These are phyloP conservation scores for Myioborus miniatus DNA, from an alignment of 2,797 vertebrate genomes.

Conservation along the genomic window DNA sequence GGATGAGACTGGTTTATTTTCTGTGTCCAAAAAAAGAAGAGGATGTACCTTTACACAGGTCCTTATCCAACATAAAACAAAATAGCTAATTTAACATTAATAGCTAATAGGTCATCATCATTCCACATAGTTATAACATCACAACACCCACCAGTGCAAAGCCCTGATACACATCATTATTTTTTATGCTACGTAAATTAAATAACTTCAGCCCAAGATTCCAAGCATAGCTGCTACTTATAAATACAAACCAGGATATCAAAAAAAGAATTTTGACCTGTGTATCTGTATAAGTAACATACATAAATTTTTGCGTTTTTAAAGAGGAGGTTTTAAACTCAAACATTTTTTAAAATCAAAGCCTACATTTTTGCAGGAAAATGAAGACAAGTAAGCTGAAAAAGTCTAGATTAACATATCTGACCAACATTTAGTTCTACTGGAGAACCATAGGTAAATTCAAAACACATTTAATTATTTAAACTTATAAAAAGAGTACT, in stretches of 20 bases:
- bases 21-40: constrained; percentile 66
- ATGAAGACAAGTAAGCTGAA: neutral
- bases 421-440: neutral
- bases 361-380: neutral
- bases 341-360: neutral
- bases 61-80: neutral
- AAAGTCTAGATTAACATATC: neutral
- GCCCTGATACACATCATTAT: neutral
- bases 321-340: neutral
- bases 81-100: neutral
- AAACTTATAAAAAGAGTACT: neutral
- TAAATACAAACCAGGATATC: neutral
- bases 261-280: neutral
- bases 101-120: neutral
- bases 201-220: neutral
- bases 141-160: neutral
- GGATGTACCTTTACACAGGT: neutral
- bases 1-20: constrained; percentile 74
- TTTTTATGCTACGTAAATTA: neutral
- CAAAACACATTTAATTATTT: neutral
- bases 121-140: neutral
- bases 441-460: neutral
- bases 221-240: neutral
- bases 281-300: neutral
- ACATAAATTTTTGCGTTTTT: neutral